These are phyloP conservation scores for Neogale vison DNA, from an alignment of 2,113 vertebrate genomes.

Conservation along the genomic window DNA sequence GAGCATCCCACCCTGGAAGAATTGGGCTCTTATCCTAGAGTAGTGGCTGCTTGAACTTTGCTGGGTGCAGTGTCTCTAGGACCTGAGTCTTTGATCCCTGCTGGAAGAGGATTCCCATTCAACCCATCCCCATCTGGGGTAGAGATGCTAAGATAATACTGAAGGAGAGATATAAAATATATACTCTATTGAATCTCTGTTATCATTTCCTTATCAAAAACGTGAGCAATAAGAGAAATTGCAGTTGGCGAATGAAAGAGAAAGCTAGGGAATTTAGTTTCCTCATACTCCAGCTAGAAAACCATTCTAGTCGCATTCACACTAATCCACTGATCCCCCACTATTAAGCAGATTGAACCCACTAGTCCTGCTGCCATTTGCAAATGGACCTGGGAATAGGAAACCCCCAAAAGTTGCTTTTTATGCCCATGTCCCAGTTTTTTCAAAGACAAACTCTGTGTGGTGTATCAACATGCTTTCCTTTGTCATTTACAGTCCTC, in stretches of 20 bases:
- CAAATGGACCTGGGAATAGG: background rate
- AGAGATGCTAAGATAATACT: background rate
- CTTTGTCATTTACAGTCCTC: slow-evolving; percentile 6
- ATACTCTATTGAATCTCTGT: background rate
- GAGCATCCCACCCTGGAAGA: background rate
- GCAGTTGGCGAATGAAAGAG: background rate
- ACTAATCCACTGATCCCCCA: background rate
- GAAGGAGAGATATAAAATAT: background rate
- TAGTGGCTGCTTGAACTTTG: background rate
- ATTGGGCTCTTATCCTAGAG: background rate
- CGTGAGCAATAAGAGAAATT: background rate
- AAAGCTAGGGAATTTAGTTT: background rate
- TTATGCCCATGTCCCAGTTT: background rate
- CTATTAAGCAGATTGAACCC: background rate
- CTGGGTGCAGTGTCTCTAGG: background rate
- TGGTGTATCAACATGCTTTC: background rate
- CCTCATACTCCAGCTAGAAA: background rate
- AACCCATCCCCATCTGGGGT: background rate
- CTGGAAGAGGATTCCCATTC: background rate
- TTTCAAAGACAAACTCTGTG: background rate
- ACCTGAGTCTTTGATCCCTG: background rate
- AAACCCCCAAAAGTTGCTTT: background rate
- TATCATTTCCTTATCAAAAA: slow-evolving; percentile 10
- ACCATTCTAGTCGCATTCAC: background rate
- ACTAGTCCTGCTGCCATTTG: background rate